Evolutionary conservation across 2,888 invertebrate species (phyloP), one percentile per base, ranked within the genome.

Genomic region (Pheosia gnoma): DNA sequence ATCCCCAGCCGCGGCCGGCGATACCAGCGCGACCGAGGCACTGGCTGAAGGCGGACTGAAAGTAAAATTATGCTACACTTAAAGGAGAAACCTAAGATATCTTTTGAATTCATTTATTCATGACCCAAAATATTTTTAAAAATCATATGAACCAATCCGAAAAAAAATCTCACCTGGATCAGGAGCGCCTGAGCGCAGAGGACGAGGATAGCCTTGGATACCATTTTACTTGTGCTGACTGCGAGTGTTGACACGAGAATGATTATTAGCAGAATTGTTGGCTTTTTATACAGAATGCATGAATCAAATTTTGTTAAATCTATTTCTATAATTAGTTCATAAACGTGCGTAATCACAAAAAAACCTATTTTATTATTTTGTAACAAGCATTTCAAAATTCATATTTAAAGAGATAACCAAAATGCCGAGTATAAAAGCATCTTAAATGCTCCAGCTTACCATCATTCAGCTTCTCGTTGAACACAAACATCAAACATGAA

Each of bases 401-500:
- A 25, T 13, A 25, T 25, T 25, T 25, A 25, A 1, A 47, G 5
- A 47, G 25, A n/a, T 25, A 13, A 5, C 25, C 6, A 51, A 2
- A 8, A 25, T n/a, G 3, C 25, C 2, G 51, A 0, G 8, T 51
- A 51, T 51, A 51, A 25, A 51, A 25, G 9, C 51, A 8, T 51
- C 8, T 8, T 51, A 25, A 51, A 25, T 13, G 3, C 3, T 4
- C 25, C 13, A 5, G 8, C 1, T 51, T 51, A 57, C 52, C 25
- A 51, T 13, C 51, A 51, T 25, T 66, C 47, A 59, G 5, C 51
- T 41, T 43, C 43, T 43, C 10, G 58, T 62, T 64, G 55, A 62
- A 37, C 11, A 8, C 36, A 53, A 36, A 53, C 38, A 59, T 54
- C 13, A n/a, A 80, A 63, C 63, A 84, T 84, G 84, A 79, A 75